Percentiles rank a stretch among this genome's conserved stretches.
These are phyloP conservation scores for Nomada fucata DNA, from an alignment of 2,888 invertebrate species.

Conservation along the genomic window DNA sequence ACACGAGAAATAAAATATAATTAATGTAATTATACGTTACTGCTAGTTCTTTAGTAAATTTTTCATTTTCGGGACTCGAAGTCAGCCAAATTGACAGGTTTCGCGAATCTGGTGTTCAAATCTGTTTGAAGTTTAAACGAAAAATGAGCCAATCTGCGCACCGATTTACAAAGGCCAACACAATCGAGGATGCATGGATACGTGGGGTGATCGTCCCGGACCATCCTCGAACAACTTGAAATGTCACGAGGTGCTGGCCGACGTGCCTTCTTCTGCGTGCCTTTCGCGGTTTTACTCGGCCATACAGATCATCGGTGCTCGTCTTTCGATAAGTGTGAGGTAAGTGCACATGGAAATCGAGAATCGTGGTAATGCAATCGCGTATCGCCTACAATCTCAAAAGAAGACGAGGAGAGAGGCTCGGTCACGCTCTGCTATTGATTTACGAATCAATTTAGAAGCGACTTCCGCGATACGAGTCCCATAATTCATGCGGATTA, in stretches of 20 bases:
- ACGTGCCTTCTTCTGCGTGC: constrained; percentile 53
- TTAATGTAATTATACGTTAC: too few relatives aligned
- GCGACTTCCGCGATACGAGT: constrained; percentile 47
- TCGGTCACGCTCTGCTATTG: constrained; percentile 46
- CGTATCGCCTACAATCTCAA: neutral
- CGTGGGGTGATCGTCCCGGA: constrained; percentile 14
- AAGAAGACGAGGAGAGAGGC: neutral
- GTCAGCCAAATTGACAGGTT: too few relatives aligned
- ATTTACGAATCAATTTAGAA: constrained; percentile 53
- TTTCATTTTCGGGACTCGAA: too few relatives aligned
- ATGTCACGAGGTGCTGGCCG: constrained; percentile 62
- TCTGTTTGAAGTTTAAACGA: too few relatives aligned
- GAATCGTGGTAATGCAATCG: constrained; percentile 20
- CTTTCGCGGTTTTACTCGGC: constrained; percentile 39
- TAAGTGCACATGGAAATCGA: constrained; percentile 37
- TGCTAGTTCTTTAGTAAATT: too few relatives aligned
- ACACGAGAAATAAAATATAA: too few relatives aligned
- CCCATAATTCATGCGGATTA: constrained; percentile 35
- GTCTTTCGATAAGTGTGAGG: constrained; percentile 16
- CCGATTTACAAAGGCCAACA: too few relatives aligned
- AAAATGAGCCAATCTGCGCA: too few relatives aligned
- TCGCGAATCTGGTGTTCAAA: too few relatives aligned
- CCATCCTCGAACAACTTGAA: constrained; percentile 53
- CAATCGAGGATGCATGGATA: constrained; percentile 7
- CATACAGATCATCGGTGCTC: constrained; percentile 35